Base-by-base conservation (phyloP, 2,888 invertebrate species). In the Ormyrus nitidulus region DNA sequence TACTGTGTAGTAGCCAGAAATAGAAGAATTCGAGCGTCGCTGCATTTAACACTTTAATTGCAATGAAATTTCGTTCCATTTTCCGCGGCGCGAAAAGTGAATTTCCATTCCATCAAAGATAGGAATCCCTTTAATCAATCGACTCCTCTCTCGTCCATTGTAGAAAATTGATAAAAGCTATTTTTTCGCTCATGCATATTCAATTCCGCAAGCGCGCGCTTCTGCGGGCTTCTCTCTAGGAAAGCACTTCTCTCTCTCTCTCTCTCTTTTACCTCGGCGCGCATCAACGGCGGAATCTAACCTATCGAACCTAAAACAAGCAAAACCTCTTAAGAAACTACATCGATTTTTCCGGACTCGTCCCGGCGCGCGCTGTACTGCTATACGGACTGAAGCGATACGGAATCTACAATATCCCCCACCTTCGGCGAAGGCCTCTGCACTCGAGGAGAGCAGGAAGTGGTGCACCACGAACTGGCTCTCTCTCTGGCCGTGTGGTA, bases 321-420 rank as follows among this genome's bases (percentile, higher is more conserved):
- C 71, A 71, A 71, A 71, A 71, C 59, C 71, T 71, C 61, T 71
- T 59, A 61, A 19, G 71, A 71, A 71, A 71, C 59, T 58, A 70
- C 59, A 59, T 19, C 19, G 70, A 59, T 59, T 48, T 34, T 59
- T 59, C 13, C 48, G 6, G 34, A 34, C 51, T 46, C 70, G 1
- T 13, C 8, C 19, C 56, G 3, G 3, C 13, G n/a, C 4, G 19
- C 8, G 46, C 3, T 2, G 34, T 34, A 34, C 34, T 34, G 34
- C 34, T 53, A 9, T 61, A 65, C 54, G 11, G 19, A 9, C 49
- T 34, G 34, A 34, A 34, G 72, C 72, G 74, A 75, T 75, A 54
- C 66, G n/a, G 34, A 65, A 75, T 75, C 74, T 66, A 58, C 74
- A 46, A 61, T 72, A 44, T 53, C 10, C 44, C 10, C 66, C 34